Conservation (phyloP, 1,140 invertebrate species). For the Nylanderia fulva region DNA sequence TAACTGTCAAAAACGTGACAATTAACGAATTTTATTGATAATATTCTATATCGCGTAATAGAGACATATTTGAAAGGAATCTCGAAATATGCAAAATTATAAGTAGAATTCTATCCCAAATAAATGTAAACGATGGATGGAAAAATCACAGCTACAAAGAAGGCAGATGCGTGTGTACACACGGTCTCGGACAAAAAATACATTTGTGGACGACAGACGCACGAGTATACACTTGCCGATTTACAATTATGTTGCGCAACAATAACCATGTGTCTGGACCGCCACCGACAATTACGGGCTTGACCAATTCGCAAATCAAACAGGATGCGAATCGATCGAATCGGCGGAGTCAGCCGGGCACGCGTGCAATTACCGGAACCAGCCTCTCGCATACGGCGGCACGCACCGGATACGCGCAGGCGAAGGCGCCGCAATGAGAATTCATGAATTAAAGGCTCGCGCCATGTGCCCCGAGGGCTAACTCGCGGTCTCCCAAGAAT, state of each 20-base stretch:
- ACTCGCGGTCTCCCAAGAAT: conserved; percentile 67
- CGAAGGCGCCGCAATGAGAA: conserved; percentile 50
- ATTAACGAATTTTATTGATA: background rate
- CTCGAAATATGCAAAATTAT: background rate
- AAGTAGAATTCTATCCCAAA: background rate
- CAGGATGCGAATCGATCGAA: conserved; percentile 42
- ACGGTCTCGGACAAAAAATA: background rate
- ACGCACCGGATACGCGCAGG: conserved; percentile 40
- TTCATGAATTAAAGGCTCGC: conserved; percentile 72
- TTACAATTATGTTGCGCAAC: conserved; percentile 30
- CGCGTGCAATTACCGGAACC: conserved; percentile 15
- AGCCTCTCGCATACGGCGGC: background rate
- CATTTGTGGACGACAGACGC: background rate
- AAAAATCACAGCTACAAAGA: background rate
- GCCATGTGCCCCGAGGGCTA: conserved; percentile 58
- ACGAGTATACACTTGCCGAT: background rate
- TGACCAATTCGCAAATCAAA: conserved; percentile 49
- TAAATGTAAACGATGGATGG: background rate
- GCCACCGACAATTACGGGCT: conserved; percentile 27
- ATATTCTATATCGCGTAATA: background rate
- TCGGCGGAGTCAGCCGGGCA: conserved; percentile 2
- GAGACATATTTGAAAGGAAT: background rate
- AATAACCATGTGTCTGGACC: background rate
- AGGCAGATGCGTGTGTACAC: too few species aligned
- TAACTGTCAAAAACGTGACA: background rate